Evolutionary conservation across 2,797 vertebrate species (phyloP).

Genomic region (Atherinosoma microstoma): DNA sequence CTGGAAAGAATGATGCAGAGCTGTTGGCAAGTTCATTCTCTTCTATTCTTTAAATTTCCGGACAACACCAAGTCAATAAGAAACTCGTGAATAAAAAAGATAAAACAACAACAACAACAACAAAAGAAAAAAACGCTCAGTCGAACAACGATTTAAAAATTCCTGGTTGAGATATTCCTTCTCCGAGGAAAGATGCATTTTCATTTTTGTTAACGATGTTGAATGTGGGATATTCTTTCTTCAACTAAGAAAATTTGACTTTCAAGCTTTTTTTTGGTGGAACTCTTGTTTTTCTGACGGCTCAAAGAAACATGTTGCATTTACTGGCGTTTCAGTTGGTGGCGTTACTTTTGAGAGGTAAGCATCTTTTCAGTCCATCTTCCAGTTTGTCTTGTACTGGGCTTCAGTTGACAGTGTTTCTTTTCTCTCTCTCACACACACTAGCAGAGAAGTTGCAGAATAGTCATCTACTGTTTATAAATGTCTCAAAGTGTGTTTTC

Average conservation of each 20-base stretch:
- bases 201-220: slow-evolving; percentile 18
- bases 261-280: slow-evolving; percentile 34
- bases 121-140: neutral
- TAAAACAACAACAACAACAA: too few species aligned
- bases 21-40: slow-evolving; percentile 48
- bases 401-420: neutral
- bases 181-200: slow-evolving; percentile 16
- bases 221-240: slow-evolving; percentile 15
- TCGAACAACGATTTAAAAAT: neutral
- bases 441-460: neutral
- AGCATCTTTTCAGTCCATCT: slow-evolving; percentile 53
- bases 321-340: slow-evolving; percentile 70
- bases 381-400: neutral
- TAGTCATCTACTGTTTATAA: neutral
- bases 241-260: slow-evolving; percentile 35
- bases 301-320: slow-evolving; percentile 84
- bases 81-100: neutral
- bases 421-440: neutral
- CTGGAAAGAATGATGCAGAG: slow-evolving; percentile 32
- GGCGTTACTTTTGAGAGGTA: slow-evolving; percentile 81
- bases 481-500: neutral
- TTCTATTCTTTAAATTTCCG: slow-evolving; percentile 11
- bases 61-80: slow-evolving; percentile 26
- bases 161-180: slow-evolving; percentile 18
- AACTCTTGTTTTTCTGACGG: slow-evolving; percentile 35